Percentiles rank a stretch among this genome's conserved stretches.
Conservation (phyloP, 2,113 vertebrate species). For the Leucosticte australis region DNA sequence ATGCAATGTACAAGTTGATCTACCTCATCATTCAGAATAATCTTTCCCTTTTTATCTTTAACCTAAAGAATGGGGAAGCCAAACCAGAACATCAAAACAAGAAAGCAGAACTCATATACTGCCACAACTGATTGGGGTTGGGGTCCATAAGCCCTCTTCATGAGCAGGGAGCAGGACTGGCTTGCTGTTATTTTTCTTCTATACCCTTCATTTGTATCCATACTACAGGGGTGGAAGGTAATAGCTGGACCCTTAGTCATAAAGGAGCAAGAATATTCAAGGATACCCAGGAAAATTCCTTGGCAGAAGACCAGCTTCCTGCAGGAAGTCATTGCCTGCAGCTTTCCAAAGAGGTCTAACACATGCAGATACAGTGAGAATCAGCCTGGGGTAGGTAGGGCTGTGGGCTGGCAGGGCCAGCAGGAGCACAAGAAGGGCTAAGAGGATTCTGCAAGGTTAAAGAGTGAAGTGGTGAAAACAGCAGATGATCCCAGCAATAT, state of each 20-base stretch:
- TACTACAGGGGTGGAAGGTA: not conserved
- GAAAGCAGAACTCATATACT: not conserved
- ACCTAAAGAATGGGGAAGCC: not conserved
- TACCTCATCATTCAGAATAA: not conserved
- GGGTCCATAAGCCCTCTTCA: not conserved
- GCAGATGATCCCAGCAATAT: not conserved
- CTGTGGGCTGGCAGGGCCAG: not conserved
- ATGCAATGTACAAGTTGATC: not conserved
- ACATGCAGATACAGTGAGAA: not conserved
- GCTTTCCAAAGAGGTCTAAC: not conserved
- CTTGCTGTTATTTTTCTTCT: not conserved
- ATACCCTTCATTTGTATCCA: not conserved
- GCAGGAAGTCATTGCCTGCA: not conserved
- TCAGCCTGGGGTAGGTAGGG: not conserved
- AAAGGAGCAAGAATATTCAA: not conserved
- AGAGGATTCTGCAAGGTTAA: not conserved
- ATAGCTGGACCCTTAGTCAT: not conserved
- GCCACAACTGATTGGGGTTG: not conserved
- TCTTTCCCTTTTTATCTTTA: not conserved
- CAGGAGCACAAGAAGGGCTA: not conserved
- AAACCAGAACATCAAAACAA: not conserved
- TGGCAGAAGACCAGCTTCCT: conserved; percentile 34
- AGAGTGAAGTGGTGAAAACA: not conserved
- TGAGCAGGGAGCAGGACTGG: not conserved
- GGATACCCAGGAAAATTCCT: conserved; percentile 31